Evolutionary conservation across 1,140 invertebrate species (phyloP), one percentile per base, ranked within the genome.

Genomic region (Polypedilum vanderplanki): DNA sequence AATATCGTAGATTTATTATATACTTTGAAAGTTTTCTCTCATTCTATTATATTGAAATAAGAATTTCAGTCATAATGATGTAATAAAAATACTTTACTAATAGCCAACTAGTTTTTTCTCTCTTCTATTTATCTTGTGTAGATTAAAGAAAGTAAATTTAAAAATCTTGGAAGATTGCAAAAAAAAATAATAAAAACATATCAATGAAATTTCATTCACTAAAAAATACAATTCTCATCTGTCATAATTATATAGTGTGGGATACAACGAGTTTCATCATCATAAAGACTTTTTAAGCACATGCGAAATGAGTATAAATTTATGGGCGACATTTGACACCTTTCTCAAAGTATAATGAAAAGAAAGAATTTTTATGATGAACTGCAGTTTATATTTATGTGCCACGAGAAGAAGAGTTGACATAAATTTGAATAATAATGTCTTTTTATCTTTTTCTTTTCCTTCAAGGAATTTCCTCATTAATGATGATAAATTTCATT

Each of bases 291-390:
- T 9, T 57, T 57, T 57, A 57, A 57, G 46, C 46, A 70, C 65
- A 70, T 18, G 65, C 65, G 20, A 70, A 70, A 70, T 70, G 65
- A 18, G 20, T 9, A 70, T 70, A 18, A 33, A 70, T 70, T 70
- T 70, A 70, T 70, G 65, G 65, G 18, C 18, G 65, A 70, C 65
- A 70, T 70, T 70, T 70, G 65, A 22, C 65, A 70, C 65, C 65
- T 70, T 22, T 18, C 65, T 18, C 65, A 70, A 18, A 18, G 17
- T 22, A 33, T 33, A 57, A 70, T 70, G 65, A 22, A 18, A 22
- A 70, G 20, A 20, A 22, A 57, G 46, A 15, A 57, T 17, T 70
- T 70, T 70, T 70, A 22, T 18, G 65, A 22, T 70, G 20, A 70
- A 15, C n/a, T 57, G 46, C n/a, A 57, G 10, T 57, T 57, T 22